These are phyloP conservation scores for Micropoecilia bifurca DNA, from an alignment of 2,797 vertebrate genomes.

Conservation along the genomic window DNA sequence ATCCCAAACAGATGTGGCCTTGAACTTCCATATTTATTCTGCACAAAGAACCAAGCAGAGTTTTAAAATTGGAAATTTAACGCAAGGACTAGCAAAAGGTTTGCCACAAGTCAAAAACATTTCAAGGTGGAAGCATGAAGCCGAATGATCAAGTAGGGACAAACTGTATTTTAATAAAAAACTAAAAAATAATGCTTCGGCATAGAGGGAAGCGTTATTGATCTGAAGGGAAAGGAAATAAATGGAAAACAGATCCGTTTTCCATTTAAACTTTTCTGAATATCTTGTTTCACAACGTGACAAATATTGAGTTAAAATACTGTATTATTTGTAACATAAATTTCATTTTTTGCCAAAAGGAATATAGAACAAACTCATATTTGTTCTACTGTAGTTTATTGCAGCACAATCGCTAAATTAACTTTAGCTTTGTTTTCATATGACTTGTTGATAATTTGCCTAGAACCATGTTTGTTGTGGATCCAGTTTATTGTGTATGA, in stretches of 20 bases:
- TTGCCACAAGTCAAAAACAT: constrained; percentile 22
- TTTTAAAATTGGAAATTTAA: constrained; percentile 13
- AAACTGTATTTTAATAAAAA: not conserved
- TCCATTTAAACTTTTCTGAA: not conserved
- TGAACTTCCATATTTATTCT: constrained; percentile 2
- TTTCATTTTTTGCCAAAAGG: no score
- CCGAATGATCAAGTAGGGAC: not conserved
- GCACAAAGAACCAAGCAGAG: not conserved
- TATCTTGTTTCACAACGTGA: not conserved
- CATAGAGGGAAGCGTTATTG: not conserved
- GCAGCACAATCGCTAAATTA: not conserved
- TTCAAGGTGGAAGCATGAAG: constrained; percentile 14
- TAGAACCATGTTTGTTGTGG: not conserved
- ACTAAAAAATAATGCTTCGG: not conserved
- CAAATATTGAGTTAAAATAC: not conserved
- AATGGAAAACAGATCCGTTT: not conserved
- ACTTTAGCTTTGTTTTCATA: not conserved
- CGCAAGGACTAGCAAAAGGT: constrained; percentile 16
- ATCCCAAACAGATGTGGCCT: constrained; percentile 9
- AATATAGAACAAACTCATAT: not conserved
- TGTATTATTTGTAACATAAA: no score
- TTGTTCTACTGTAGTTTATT: not conserved
- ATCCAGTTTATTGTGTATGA: not conserved
- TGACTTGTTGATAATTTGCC: not conserved
- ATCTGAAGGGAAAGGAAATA: not conserved